Percentiles rank a stretch among this genome's conserved stretches.
These are phyloP conservation scores for Fopius arisanus DNA, from an alignment of 1,140 invertebrate species.

Conservation along the genomic window DNA sequence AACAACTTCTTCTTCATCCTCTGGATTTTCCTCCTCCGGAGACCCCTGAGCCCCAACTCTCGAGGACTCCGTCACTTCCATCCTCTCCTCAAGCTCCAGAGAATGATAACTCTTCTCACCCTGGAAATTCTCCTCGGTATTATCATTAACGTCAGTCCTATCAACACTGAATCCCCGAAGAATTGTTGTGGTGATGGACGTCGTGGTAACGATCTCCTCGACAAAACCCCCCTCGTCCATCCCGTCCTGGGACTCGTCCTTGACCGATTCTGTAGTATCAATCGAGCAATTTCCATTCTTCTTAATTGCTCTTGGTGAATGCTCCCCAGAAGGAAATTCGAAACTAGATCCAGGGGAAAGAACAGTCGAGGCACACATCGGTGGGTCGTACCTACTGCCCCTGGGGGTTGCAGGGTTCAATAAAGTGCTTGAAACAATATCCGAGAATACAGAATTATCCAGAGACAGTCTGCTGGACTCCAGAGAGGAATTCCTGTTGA, in stretches of 20 bases:
- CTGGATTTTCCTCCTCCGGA: not conserved
- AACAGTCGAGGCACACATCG: conserved; percentile 29
- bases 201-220: not conserved
- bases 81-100: not conserved
- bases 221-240: not conserved
- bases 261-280: not conserved
- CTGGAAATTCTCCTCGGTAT: not conserved
- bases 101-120: not conserved
- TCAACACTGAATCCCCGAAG: not conserved
- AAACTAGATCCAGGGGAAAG: conserved; percentile 33
- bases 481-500: not conserved
- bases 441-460: not conserved
- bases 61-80: not conserved
- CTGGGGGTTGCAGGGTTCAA: not conserved
- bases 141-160: not conserved
- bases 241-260: not conserved
- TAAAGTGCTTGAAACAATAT: conserved; percentile 8
- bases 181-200: not conserved
- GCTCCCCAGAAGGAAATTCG: not conserved
- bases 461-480: not conserved
- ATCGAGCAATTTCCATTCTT: not conserved
- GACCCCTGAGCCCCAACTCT: not conserved
- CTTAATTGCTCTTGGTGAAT: not conserved
- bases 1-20: not conserved
- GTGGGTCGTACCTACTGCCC: not conserved